Conservation (phyloP, 2,888 invertebrate species). For the Ormyrus pomaceus region DNA sequence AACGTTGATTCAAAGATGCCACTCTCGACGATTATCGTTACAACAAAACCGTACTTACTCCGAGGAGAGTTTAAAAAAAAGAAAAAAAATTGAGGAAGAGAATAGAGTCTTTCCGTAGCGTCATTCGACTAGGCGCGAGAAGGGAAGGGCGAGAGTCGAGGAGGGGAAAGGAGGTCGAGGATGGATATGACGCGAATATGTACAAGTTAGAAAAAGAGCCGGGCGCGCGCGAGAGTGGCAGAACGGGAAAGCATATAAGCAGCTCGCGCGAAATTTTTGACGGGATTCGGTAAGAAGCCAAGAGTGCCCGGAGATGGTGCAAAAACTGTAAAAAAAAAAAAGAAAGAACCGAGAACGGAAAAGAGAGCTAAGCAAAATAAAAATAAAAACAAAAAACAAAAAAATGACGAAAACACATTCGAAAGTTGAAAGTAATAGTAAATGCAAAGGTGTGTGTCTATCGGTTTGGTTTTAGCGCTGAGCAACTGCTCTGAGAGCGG, state of each 20-base stretch:
- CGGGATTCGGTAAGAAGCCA: background rate
- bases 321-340: slow-evolving; percentile 48
- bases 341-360: slow-evolving; percentile 53
- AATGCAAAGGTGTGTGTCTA: slow-evolving; percentile 75
- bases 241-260: background rate
- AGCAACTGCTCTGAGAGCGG: slow-evolving; percentile 76
- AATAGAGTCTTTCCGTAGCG: too few relatives aligned
- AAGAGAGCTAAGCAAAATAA: slow-evolving; percentile 43
- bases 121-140: background rate
- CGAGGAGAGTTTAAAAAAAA: background rate
- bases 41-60: too few relatives aligned
- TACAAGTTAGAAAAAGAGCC: background rate
- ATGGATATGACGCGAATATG: background rate
- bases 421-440: slow-evolving; percentile 59
- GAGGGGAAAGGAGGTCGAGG: slow-evolving; percentile 13
- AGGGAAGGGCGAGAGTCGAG: background rate
- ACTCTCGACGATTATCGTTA: too few relatives aligned
- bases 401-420: slow-evolving; percentile 25
- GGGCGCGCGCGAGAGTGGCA: slow-evolving; percentile 29
- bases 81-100: background rate
- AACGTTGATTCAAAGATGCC: too few relatives aligned
- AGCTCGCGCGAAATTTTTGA: background rate
- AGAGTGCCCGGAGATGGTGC: background rate
- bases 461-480: slow-evolving; percentile 76
- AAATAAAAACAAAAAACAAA: slow-evolving; percentile 47